These are phyloP conservation scores for zebrafish (Danio rerio) DNA, from an alignment of 2,113 vertebrate genomes.

Conservation along the genomic window GRCz12tu NC_133200.1:6669001-6669500, in stretches of 20 bases:
- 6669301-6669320: slow-evolving; percentile 74
- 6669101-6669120: too few relatives aligned
- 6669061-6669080: too few relatives aligned
- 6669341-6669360: not conserved
- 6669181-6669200: slow-evolving; percentile 50
- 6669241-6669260: slow-evolving; percentile 70
- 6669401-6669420: slow-evolving; percentile 76
- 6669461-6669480: slow-evolving; percentile 77
- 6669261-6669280: slow-evolving; percentile 68
- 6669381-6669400: not conserved
- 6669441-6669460: slow-evolving; percentile 80
- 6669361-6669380: not conserved
- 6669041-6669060: too few relatives aligned
- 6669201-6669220: slow-evolving; percentile 82
- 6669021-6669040: too few relatives aligned
- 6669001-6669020: too few relatives aligned
- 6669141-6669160: not conserved
- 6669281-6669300: slow-evolving; percentile 45
- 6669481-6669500: slow-evolving; percentile 71
- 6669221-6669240: slow-evolving; percentile 76
- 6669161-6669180: not conserved
- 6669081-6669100: too few relatives aligned
- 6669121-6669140: not conserved
- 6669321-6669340: slow-evolving; percentile 66
- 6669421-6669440: slow-evolving; percentile 73